Conservation (phyloP, 2,113 vertebrate species). For the Protomyctophum bolini region DNA sequence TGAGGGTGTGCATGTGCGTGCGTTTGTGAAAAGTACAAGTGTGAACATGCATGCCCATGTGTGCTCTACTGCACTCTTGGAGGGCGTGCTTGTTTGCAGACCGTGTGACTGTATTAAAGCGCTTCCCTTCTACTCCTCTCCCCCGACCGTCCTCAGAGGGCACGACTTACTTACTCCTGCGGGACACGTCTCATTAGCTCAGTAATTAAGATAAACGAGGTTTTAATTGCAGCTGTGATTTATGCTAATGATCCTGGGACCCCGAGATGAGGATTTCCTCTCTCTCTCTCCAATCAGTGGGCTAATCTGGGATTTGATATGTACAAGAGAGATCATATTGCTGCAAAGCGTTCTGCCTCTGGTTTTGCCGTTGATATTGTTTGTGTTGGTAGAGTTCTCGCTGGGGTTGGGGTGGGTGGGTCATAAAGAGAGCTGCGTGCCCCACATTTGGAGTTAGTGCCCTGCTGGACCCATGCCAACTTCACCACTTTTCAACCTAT, state of each 20-base stretch:
- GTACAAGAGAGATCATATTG: conserved; percentile 42
- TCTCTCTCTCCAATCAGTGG: conserved; percentile 62
- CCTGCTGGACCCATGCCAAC: conserved; percentile 17
- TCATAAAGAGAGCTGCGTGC: too few relatives aligned
- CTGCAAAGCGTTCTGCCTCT: conserved; percentile 15
- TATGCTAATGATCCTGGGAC: conserved; percentile 78
- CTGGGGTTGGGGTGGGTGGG: not conserved
- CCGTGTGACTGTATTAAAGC: conserved; percentile 41
- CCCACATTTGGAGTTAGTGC: not conserved
- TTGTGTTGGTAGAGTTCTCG: conserved; percentile 38
- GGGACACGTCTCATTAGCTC: conserved; percentile 83
- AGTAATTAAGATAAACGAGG: conserved; percentile 84
- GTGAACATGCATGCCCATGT: conserved; percentile 10
- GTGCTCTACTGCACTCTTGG: conserved; percentile 34
- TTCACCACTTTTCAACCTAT: too few relatives aligned
- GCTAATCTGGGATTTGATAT: conserved; percentile 65
- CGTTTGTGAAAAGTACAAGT: not conserved
- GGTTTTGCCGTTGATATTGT: conserved; percentile 45
- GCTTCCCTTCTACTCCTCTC: conserved; percentile 27
- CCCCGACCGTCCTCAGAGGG: conserved; percentile 69
- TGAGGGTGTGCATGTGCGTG: conserved; percentile 1
- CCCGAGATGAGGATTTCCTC: conserved; percentile 68
- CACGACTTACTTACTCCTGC: conserved; percentile 60
- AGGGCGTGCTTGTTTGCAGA: conserved; percentile 54
- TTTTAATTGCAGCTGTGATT: conserved; percentile 83